phyloP scores from a whole-genome alignment of 2,888 invertebrate species.

The Tinea trinotella region DNA sequence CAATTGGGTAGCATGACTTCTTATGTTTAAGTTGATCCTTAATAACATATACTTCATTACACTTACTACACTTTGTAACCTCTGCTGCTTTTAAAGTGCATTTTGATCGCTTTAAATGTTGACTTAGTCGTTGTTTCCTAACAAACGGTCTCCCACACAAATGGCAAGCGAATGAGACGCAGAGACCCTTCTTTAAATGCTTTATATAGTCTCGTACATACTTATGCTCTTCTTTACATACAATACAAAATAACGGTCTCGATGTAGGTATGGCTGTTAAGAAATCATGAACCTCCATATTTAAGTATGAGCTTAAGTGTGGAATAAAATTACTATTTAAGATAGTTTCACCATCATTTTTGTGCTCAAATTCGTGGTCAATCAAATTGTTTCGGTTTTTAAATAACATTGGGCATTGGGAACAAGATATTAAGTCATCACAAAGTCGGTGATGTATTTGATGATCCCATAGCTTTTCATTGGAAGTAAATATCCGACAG shows the following conservation, averaged over 20 bases:
- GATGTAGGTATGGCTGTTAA: conserved; percentile 27
- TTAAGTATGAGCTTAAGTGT: conserved; percentile 36
- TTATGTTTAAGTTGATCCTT: conserved; percentile 23
- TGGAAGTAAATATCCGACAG: conserved; percentile 33
- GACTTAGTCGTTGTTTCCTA: background rate
- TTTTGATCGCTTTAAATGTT: background rate
- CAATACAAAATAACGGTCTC: conserved; percentile 29
- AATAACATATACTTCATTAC: background rate
- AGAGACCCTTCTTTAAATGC: conserved; percentile 30
- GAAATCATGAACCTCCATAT: conserved; percentile 35
- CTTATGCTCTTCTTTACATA: conserved; percentile 25
- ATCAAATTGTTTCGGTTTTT: conserved; percentile 28
- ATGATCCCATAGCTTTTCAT: conserved; percentile 28
- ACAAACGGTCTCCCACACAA: background rate
- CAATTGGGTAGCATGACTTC: conserved; percentile 18
- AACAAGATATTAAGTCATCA: conserved; percentile 32
- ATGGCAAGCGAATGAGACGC: background rate
- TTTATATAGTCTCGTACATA: conserved; percentile 29
- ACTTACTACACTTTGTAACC: background rate
- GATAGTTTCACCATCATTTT: no score
- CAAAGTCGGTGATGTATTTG: conserved; percentile 33
- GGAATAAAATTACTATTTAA: no score
- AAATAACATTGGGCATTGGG: conserved; percentile 36
- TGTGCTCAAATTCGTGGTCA: conserved; percentile 38
- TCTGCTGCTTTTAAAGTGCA: background rate